Base-by-base conservation (phyloP, 2,797 vertebrate genomes). In the Cottoperca gobio region DNA sequence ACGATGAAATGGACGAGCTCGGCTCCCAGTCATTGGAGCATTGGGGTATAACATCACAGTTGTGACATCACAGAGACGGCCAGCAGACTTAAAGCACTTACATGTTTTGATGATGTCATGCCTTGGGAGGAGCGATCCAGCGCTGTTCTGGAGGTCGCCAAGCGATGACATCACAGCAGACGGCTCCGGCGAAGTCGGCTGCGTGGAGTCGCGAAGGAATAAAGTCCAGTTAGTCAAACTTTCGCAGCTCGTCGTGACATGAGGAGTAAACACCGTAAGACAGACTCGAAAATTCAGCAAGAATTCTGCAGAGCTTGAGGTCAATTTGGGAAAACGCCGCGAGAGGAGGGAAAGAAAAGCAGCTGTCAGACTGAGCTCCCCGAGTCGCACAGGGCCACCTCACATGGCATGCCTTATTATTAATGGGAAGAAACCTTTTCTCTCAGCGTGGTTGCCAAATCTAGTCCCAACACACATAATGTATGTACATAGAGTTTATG, bases 381-480 rank as follows among this genome's bases (percentile, higher is more conserved):
- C 53, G 53, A 70, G 66, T 83, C 69, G 69, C 81, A 66, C 73
- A 55, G 66, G 66, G 83, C 83, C 91, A 75, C 60, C 64, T 31
- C 17, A 61, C 79, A 89, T 59, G 73, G 77, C 82, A 79, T 77
- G 86, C 81, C 86, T 83, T 88, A 86, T 66, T 50, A 26, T 67
- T 6, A 53, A 75, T 31, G 61, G 21, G 23, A 42, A 33, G 60
- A 69, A 8, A 54, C 23, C 10, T 35, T 43, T 55, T 63, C 74
- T 61, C 79, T 78, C 77, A 59, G 73, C 55, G 49, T 57, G 82
- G 81, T 89, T 87, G 86, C 83, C 87, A 91, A 91, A 91, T 80
- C 70, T 37, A 52, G 49, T 67, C 80, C 82, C 82, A 71, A 79
- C 50, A 81, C 83, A 73, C 73, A 31, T 23, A 74, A 80, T 65